These are phyloP conservation scores for Xiphophorus maculatus DNA, from an alignment of 2,113 vertebrate genomes.

Conservation along the genomic window DNA sequence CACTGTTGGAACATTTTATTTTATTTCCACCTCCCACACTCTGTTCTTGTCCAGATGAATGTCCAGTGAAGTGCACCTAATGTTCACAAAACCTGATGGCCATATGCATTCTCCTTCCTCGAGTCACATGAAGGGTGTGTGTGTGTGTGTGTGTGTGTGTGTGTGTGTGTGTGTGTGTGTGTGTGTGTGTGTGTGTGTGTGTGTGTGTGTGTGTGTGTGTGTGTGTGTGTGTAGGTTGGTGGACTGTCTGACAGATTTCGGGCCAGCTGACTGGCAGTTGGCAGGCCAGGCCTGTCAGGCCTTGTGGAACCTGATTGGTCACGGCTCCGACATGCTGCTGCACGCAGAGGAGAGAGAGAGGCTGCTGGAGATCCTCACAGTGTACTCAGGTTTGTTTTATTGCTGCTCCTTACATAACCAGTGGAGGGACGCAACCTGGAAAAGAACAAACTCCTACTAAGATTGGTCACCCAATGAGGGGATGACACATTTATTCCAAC, in stretches of 20 bases:
- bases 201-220: constrained; percentile 26
- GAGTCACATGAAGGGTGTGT: constrained; percentile 55
- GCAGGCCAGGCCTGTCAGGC: constrained; percentile 91
- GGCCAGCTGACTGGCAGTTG: constrained; percentile 91
- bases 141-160: constrained; percentile 35
- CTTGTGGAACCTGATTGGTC: constrained; percentile 89
- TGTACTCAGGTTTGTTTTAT: constrained; percentile 83
- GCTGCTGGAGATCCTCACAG: constrained; percentile 79
- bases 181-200: constrained; percentile 24
- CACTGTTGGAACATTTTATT: constrained; percentile 4
- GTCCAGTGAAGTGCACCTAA: constrained; percentile 53
- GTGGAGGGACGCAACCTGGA: constrained; percentile 14
- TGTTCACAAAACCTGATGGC: constrained; percentile 51
- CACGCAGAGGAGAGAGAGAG: constrained; percentile 66
- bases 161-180: constrained; percentile 36
- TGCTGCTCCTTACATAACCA: constrained; percentile 30
- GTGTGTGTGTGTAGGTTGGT: constrained; percentile 80
- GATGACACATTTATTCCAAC: not conserved
- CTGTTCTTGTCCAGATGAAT: constrained; percentile 28
- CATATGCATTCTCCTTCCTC: constrained; percentile 59
- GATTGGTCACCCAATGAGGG: not conserved
- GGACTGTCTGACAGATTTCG: constrained; percentile 91
- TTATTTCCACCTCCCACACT: constrained; percentile 22
- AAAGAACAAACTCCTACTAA: constrained; percentile 17
- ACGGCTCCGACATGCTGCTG: constrained; percentile 59